phyloP scores from a whole-genome alignment of 2,113 vertebrate species.

The Garra rufa region DNA sequence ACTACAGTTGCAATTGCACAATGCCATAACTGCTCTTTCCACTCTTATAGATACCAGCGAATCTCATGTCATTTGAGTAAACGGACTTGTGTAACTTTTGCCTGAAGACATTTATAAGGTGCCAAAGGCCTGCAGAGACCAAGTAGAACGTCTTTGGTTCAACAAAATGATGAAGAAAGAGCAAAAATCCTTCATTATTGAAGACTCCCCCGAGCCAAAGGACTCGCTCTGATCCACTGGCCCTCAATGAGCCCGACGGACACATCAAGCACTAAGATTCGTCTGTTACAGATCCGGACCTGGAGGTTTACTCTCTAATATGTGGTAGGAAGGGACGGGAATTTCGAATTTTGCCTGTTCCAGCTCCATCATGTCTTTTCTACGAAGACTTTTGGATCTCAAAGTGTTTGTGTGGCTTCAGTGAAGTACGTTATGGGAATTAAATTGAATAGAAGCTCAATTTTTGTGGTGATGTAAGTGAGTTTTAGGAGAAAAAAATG shows the following conservation, averaged over 20 bases:
- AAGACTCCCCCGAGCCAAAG: background rate
- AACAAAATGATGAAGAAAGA: background rate
- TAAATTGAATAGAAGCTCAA: background rate
- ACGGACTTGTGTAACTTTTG: slow-evolving; percentile 46
- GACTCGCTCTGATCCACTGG: background rate
- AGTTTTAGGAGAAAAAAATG: background rate
- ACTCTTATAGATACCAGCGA: slow-evolving; percentile 86
- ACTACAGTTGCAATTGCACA: background rate
- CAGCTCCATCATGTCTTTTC: background rate
- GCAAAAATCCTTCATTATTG: background rate
- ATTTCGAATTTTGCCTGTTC: background rate
- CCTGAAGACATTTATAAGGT: slow-evolving; percentile 69
- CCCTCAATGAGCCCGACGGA: background rate
- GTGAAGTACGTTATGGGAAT: background rate
- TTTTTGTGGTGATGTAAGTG: background rate
- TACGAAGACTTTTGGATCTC: background rate
- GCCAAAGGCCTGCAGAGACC: slow-evolving; percentile 71
- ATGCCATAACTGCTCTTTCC: slow-evolving; percentile 37
- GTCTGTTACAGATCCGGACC: background rate
- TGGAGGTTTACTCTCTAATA: background rate
- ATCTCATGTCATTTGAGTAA: slow-evolving; percentile 96
- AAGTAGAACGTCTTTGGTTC: slow-evolving; percentile 2
- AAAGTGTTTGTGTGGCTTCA: background rate
- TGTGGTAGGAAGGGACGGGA: background rate
- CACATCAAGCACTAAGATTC: background rate